phyloP scores from a whole-genome alignment of 2,888 invertebrate genomes.

The Temnothorax unifasciatus region DNA sequence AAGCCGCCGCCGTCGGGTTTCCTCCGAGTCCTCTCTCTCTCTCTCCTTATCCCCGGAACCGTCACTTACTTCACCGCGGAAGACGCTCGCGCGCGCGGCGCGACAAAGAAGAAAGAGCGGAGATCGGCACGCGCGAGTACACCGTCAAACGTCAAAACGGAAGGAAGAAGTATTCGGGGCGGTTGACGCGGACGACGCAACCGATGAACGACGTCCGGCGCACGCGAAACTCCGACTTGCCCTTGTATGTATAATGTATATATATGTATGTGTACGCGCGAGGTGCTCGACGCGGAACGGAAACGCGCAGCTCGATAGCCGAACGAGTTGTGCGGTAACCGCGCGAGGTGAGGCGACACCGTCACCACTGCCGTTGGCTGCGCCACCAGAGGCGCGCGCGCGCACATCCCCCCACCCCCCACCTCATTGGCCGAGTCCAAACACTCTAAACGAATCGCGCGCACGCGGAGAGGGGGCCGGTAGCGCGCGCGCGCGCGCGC shows the following conservation, averaged over 20 bases:
- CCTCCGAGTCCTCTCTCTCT: slow-evolving; percentile 38
- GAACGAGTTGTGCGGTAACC: slow-evolving; percentile 79
- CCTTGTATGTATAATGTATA: background rate
- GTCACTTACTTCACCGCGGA: slow-evolving; percentile 38
- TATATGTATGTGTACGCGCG: background rate
- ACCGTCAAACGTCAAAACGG: slow-evolving; percentile 26
- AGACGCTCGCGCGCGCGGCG: slow-evolving; percentile 43
- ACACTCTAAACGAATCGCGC: slow-evolving; percentile 64
- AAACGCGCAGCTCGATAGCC: slow-evolving; percentile 78
- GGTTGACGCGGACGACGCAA: background rate
- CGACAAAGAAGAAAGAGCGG: background rate
- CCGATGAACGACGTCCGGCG: slow-evolving; percentile 41
- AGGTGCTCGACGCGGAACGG: slow-evolving; percentile 38
- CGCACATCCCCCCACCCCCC: slow-evolving; percentile 41
- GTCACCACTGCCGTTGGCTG: slow-evolving; percentile 63
- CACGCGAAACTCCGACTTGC: slow-evolving; percentile 56
- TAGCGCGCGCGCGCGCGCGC: slow-evolving; percentile 20
- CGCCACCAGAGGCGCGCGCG: slow-evolving; percentile 69
- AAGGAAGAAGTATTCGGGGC: slow-evolving; percentile 7
- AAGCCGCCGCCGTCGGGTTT: slow-evolving; percentile 50
- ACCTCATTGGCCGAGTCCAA: slow-evolving; percentile 69
- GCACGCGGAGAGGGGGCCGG: slow-evolving; percentile 43
- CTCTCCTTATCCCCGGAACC: slow-evolving; percentile 19
- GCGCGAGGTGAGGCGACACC: slow-evolving; percentile 73
- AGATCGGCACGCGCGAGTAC: slow-evolving; percentile 54